A percentile compares a stretch with the other conserved stretches of the same genome.
These are phyloP conservation scores for Cryptus armator DNA, from an alignment of 2,888 invertebrate species.

Conservation along the genomic window DNA sequence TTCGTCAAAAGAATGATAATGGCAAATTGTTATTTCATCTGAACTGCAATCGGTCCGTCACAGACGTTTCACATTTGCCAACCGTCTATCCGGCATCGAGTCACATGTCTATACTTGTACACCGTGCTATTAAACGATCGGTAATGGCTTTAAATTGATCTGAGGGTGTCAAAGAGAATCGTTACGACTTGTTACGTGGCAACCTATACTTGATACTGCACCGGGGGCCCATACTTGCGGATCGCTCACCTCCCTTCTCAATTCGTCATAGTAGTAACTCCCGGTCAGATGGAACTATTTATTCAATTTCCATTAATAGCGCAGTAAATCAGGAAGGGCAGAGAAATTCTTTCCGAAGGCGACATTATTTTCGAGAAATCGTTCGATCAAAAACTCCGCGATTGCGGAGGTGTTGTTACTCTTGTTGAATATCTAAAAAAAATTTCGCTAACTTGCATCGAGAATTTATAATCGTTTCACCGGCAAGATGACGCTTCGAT, in stretches of 20 bases:
- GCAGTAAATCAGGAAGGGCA: neutral
- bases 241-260: conserved; percentile 56
- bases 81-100: conserved; percentile 6
- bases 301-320: conserved; percentile 26
- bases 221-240: conserved; percentile 3
- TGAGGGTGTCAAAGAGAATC: conserved; percentile 56
- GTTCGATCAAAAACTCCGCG: neutral
- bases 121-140: conserved; percentile 41
- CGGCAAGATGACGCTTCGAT: too few species aligned
- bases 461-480: too few species aligned
- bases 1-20: conserved; percentile 32
- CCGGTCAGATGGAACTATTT: conserved; percentile 26
- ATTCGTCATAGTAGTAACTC: conserved; percentile 41
- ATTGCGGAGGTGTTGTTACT: neutral
- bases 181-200: conserved; percentile 41
- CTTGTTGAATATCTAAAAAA: neutral
- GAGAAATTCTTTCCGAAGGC: conserved; percentile 16
- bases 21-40: conserved; percentile 10
- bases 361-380: neutral
- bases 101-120: neutral
- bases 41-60: conserved; percentile 11
- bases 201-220: neutral
- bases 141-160: conserved; percentile 55
- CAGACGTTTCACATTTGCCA: conserved; percentile 10
- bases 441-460: too few species aligned